Conservation (phyloP, 2,797 vertebrate species). For the Hapalemur alaotrensis region DNA sequence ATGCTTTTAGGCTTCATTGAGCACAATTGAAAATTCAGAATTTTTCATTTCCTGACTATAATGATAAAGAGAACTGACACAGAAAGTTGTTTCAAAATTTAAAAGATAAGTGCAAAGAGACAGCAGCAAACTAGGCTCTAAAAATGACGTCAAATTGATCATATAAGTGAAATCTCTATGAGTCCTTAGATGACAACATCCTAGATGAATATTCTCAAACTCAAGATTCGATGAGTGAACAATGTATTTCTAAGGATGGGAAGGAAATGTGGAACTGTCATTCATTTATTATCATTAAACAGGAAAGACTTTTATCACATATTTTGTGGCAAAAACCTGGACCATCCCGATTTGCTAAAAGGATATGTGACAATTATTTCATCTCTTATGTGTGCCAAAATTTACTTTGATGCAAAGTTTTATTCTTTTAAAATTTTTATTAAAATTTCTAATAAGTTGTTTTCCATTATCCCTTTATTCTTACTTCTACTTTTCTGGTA, state of each 20-base stretch:
- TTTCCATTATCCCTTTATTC: constrained; percentile 20
- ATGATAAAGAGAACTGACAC: neutral
- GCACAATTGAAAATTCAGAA: neutral
- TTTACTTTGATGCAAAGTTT: neutral
- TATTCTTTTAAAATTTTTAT: neutral
- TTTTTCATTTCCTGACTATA: neutral
- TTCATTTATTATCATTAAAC: constrained; percentile 18
- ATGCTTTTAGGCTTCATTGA: neutral
- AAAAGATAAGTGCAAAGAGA: neutral
- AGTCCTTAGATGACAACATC: neutral
- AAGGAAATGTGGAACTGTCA: neutral
- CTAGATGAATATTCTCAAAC: constrained; percentile 31
- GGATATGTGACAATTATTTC: neutral
- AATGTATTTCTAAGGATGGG: neutral
- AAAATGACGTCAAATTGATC: neutral
- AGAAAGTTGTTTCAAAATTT: neutral
- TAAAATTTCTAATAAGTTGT: neutral
- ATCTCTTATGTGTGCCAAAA: constrained; percentile 9
- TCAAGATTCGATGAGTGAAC: neutral
- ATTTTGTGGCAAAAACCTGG: constrained; percentile 24
- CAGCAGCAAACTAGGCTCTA: neutral
- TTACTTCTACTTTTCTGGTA: neutral
- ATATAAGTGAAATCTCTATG: neutral
- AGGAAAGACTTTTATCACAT: constrained; percentile 5
- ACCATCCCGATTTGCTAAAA: constrained; percentile 22